phyloP scores from a whole-genome alignment of 1,140 invertebrate genomes.

The Lepidurus arcticus region DNA sequence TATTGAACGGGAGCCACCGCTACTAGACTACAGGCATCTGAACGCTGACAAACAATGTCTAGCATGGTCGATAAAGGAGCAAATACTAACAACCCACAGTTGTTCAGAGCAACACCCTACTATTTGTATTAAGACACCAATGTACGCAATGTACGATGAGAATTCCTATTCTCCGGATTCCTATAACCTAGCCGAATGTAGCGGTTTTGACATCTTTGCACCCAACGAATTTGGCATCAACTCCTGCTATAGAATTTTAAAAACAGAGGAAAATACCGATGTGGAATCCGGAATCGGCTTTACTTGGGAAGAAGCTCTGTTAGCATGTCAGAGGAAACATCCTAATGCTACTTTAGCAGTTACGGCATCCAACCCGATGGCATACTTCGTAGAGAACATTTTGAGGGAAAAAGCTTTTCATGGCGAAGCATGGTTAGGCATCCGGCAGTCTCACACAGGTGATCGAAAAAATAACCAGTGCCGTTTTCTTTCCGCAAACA shows the following conservation, averaged over 20 bases:
- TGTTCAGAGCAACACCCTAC: neutral
- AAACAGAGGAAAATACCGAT: neutral
- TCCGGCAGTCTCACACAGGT: neutral
- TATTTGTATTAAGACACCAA: neutral
- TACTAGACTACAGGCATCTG: neutral
- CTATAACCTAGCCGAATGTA: neutral
- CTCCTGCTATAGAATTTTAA: neutral
- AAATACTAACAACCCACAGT: neutral
- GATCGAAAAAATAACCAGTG: neutral
- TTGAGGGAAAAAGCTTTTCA: neutral
- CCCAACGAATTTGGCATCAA: neutral
- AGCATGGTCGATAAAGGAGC: neutral
- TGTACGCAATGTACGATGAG: no score
- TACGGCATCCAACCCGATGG: neutral
- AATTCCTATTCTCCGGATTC: neutral
- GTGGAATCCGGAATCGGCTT: neutral
- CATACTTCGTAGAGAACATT: neutral
- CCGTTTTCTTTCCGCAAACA: neutral
- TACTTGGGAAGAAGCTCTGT: neutral
- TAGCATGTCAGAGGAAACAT: neutral
- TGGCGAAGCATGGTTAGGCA: neutral
- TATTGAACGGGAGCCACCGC: neutral
- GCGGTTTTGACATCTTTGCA: neutral
- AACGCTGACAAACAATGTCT: neutral
- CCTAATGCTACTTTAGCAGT: neutral